Conservation (phyloP, 2,888 invertebrate genomes). For the Meliscaeva auricollis region DNA sequence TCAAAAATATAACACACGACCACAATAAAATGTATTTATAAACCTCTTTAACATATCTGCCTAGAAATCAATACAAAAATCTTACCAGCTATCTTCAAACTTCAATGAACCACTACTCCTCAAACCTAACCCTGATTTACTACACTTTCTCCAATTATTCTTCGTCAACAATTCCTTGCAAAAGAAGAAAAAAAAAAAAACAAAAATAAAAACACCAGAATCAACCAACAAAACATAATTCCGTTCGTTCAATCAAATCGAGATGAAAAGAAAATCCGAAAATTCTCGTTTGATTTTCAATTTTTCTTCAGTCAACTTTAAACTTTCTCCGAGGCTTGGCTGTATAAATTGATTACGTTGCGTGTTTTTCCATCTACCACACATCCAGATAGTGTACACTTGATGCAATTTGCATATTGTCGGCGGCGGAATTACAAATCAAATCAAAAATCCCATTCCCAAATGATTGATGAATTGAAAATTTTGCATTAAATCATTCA, state of each 20-base stretch:
- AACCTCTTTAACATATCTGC: too few species aligned
- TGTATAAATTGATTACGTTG: slow-evolving; percentile 7
- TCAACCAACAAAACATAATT: slow-evolving; percentile 44
- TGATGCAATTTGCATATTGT: slow-evolving; percentile 22
- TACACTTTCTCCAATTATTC: slow-evolving; percentile 18
- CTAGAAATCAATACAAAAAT: too few species aligned
- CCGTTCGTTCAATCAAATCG: slow-evolving; percentile 62
- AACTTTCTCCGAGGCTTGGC: slow-evolving; percentile 65
- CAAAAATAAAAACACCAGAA: slow-evolving; percentile 6
- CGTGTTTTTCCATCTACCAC: slow-evolving; percentile 3
- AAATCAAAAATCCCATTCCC: neutral
- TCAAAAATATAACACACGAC: too few species aligned
- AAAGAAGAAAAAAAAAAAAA: slow-evolving; percentile 57
- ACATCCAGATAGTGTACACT: slow-evolving; percentile 12
- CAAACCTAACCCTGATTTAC: neutral
- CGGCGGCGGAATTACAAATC: neutral
- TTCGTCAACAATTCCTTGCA: slow-evolving; percentile 62
- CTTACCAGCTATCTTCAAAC: slow-evolving; percentile 25
- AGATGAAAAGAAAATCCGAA: slow-evolving; percentile 44
- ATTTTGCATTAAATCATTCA: neutral
- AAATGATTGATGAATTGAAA: neutral
- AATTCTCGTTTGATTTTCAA: slow-evolving; percentile 57
- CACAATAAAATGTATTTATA: too few species aligned
- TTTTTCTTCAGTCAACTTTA: slow-evolving; percentile 65
- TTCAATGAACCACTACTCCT: neutral